Evolutionary conservation across 2,888 invertebrate species (phyloP).

Genomic region (Leuctra nigra): DNA sequence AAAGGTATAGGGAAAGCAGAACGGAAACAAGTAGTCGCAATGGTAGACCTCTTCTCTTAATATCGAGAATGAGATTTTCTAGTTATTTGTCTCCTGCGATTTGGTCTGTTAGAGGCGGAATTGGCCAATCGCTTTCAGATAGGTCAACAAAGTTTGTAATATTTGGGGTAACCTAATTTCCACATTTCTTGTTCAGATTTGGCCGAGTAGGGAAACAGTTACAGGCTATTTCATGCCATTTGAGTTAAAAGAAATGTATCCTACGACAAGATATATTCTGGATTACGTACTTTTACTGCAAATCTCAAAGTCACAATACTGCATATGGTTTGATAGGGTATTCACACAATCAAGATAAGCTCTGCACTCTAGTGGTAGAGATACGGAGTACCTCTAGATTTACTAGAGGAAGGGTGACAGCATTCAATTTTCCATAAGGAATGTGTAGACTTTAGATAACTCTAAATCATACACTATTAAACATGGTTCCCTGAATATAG

Average conservation of each 20-base stretch:
- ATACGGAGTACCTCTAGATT: no score
- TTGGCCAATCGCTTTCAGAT: slow-evolving; percentile 13
- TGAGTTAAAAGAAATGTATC: not conserved
- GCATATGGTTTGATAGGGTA: no score
- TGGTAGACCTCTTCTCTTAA: not conserved
- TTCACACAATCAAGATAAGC: no score
- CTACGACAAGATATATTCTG: slow-evolving; percentile 14
- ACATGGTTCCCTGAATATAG: no score
- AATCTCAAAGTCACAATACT: no score
- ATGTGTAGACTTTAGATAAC: no score
- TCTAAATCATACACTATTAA: no score
- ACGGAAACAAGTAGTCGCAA: not conserved
- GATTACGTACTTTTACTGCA: no score
- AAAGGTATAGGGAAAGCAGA: not conserved
- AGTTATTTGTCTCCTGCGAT: not conserved
- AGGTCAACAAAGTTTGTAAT: slow-evolving; percentile 1
- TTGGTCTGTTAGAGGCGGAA: slow-evolving; percentile 2
- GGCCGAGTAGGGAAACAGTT: not conserved
- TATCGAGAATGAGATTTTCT: not conserved
- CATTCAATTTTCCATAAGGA: no score
- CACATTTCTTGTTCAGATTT: not conserved
- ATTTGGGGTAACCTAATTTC: not conserved
- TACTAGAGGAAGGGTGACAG: no score
- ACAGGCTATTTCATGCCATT: not conserved
- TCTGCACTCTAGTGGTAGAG: no score